Evolutionary conservation across 2,888 invertebrate species (phyloP).

Genomic region (Patella ulyssiponensis): DNA sequence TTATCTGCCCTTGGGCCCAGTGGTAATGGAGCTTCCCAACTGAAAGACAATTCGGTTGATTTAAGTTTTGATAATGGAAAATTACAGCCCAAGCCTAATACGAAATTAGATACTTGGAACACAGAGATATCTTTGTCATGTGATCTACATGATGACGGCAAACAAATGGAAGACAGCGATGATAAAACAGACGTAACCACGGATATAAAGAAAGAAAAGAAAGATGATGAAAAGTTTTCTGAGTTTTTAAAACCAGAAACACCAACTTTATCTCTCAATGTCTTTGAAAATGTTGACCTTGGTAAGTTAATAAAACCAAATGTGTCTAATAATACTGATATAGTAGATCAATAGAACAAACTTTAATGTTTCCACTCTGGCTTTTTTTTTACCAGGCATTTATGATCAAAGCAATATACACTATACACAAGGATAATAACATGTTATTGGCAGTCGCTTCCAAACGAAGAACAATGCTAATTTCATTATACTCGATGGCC

Average conservation of each 20-base stretch:
- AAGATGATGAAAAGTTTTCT: slow-evolving; percentile 25
- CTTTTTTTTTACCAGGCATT: no score
- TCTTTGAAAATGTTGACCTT: slow-evolving; percentile 53
- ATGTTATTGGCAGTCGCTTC: no score
- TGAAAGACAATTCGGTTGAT: slow-evolving; percentile 13
- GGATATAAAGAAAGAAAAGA: slow-evolving; percentile 19
- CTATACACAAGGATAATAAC: no score
- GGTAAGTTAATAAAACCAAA: slow-evolving; percentile 40
- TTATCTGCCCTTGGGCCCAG: slow-evolving; percentile 13
- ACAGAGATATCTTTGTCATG: not conserved
- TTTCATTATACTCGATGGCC: no score
- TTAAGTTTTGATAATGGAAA: not conserved
- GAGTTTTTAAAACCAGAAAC: slow-evolving; percentile 25
- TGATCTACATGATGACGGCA: no score
- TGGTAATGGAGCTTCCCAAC: slow-evolving; percentile 19
- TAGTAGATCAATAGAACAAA: no score
- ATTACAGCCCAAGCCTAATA: not conserved
- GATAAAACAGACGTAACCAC: slow-evolving; percentile 15
- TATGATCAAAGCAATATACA: no score
- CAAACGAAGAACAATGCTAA: no score
- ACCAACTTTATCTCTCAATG: slow-evolving; percentile 48
- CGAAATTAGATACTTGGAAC: not conserved
- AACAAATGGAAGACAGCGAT: not conserved
- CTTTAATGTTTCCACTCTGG: no score
- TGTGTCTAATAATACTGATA: no score